Base-by-base conservation (phyloP, 2,888 invertebrate genomes). In the Aphidius colemani region DNA sequence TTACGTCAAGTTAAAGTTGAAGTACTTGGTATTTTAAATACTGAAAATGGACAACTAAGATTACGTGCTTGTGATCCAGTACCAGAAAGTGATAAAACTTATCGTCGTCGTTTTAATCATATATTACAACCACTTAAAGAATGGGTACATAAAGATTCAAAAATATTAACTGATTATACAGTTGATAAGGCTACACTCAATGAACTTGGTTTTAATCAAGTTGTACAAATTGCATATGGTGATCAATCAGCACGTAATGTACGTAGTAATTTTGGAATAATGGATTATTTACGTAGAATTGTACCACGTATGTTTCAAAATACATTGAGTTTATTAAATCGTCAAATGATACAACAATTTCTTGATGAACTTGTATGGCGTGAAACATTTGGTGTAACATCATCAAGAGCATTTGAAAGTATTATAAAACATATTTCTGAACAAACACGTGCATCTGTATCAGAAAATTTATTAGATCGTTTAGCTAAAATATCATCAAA, bases 251-350 rank as follows among this genome's bases (percentile, higher is more conserved):
- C 85, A 0, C 77, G 84, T 1, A 84, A 84, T 30, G 85, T 86
- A 70, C 86, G 88, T 69, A 88, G 88, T 59, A 92, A 92, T 73
- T 87, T 88, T 0, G 89, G 89, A 61, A 91, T 95, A 7, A 95
- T 95, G 95, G 93, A 94, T 75, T 95, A 95, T 77, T 82, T 95
- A 68, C 85, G 94, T 43, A 87, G 91, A 68, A 92, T 94, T 61
- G 93, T 95, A 3, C 95, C 95, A 0, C 87, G 94, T 74, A 94
- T 95, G 94, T 95, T 95, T 83, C 91, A 94, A 84, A 94, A 93
- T 71, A 94, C 94, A 0, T 82, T 95, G 7, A 93, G 93, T 8
- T 79, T 94, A 69, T 83, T 95, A 0, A 93, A 92, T 2, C 85
- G 93, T 55, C 92, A 91, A 82, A 92, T 94, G 78, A 94, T 95